Conservation (phyloP, 53 echinoderm and acorn worm species). For the Holothuria leucospilota region DNA sequence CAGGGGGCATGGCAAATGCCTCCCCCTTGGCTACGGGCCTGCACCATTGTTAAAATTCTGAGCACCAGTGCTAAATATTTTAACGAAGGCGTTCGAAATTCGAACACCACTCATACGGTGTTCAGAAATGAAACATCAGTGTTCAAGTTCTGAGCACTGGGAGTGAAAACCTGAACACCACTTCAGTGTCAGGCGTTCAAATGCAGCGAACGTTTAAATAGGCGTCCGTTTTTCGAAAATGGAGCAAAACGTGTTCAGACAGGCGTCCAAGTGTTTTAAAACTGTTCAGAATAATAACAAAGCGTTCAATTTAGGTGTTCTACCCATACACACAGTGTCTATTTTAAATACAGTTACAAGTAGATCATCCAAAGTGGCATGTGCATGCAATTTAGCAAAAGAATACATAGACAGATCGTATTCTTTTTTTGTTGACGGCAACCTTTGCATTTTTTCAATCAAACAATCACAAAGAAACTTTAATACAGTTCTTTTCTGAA, state of each 20-base stretch:
- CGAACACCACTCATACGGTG: neutral
- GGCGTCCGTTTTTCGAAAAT: neutral
- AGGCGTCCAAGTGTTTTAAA: conserved; percentile 8
- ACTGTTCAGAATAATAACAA: neutral
- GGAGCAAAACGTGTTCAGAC: neutral
- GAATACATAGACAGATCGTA: too few species aligned
- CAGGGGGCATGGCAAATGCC: conserved; percentile 4
- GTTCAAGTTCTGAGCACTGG: neutral
- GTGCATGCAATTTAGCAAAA: too few species aligned
- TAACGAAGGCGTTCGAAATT: neutral
- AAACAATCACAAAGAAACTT: too few species aligned
- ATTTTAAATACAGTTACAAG: neutral
- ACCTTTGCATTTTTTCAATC: too few species aligned
- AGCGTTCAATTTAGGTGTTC: neutral
- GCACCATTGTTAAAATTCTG: conserved; percentile 4
- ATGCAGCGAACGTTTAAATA: neutral
- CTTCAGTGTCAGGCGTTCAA: neutral
- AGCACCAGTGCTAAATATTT: neutral
- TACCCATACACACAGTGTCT: neutral
- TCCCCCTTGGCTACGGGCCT: conserved; percentile 4
- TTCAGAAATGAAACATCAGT: neutral
- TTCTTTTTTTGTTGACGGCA: too few species aligned
- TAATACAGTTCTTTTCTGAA: too few species aligned
- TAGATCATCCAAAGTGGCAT: neutral
- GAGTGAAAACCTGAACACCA: neutral